Base-by-base conservation (phyloP, 2,888 invertebrate species). In the Phaonia tiefii region DNA sequence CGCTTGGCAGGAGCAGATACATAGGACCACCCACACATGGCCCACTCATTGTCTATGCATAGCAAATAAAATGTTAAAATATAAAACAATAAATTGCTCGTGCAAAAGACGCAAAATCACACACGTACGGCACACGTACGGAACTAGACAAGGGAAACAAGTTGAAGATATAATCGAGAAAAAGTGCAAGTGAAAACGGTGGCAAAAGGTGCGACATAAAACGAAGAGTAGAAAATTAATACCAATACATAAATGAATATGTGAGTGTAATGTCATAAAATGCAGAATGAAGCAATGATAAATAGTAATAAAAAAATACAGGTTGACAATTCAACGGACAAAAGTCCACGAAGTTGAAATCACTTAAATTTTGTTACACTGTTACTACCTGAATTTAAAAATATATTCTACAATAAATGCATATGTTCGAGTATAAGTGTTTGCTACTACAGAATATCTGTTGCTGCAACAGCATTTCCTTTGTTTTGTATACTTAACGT, bases 21-120 rank as follows among this genome's bases (percentile, higher is more conserved):
- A 56, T 26, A 51, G 56, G 25, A 51, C 10, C 74, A 69, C 78
- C 81, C 81, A 51, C 51, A 39, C 46, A 22, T 22, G 13, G 56
- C 67, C 75, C 75, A 66, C 81, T 81, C 77, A 81, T 81, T 78
- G 81, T 72, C 78, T 81, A 81, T 81, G 81, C 81, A 81, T 81
- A 75, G 46, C 81, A 81, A 78, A 81, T 81, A 81, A 81, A 81
- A 81, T 75, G 80, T 78, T 81, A 49, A 78, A 78, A 81, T 81
- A 75, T 78, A 81, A 78, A 78, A 81, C 81, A 81, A 81, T 78
- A 75, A 71, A 77, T 80, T 77, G 63, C 39, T 73, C 49, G 69
- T 26, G 42, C 31, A 31, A 44, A 69, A 11, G 44, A 39, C 44
- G 49, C 15, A 37, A 69, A 54, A n/a, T 11, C 15, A 13, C 11